Evolutionary conservation across 2,113 vertebrate species (phyloP).

Genomic region (Onychorhynchus coronatus): DNA sequence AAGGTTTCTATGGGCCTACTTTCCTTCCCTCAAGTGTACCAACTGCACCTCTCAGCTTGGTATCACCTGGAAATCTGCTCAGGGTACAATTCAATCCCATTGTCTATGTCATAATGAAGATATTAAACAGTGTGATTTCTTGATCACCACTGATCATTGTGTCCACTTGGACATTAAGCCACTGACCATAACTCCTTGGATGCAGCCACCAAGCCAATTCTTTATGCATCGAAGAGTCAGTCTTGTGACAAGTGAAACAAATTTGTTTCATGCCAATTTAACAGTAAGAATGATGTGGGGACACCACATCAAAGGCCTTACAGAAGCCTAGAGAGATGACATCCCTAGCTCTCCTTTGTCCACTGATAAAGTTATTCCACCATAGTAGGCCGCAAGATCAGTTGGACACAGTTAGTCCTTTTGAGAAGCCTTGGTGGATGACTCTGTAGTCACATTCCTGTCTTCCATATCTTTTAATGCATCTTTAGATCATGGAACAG

Average conservation of each 20-base stretch:
- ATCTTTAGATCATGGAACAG: neutral
- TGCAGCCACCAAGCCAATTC: neutral
- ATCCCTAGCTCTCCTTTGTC: neutral
- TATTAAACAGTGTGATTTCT: neutral
- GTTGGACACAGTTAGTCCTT: neutral
- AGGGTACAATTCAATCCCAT: neutral
- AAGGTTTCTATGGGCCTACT: rapidly evolving
- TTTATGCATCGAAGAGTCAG: neutral
- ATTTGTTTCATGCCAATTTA: neutral
- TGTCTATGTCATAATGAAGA: neutral
- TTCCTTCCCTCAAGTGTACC: rapidly evolving
- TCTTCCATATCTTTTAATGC: neutral
- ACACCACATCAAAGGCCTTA: neutral
- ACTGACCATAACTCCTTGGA: rapidly evolving
- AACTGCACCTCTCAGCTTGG: neutral
- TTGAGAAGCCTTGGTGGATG: rapidly evolving
- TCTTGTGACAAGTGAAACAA: neutral
- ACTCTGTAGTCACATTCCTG: neutral
- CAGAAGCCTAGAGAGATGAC: neutral
- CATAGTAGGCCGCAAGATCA: neutral
- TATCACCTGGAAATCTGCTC: neutral
- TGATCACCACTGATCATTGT: neutral
- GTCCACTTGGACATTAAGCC: neutral
- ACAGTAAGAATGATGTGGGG: neutral
- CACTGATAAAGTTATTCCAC: neutral